phyloP scores from a whole-genome alignment of 2,113 vertebrate genomes.

The Sterna hirundo region DNA sequence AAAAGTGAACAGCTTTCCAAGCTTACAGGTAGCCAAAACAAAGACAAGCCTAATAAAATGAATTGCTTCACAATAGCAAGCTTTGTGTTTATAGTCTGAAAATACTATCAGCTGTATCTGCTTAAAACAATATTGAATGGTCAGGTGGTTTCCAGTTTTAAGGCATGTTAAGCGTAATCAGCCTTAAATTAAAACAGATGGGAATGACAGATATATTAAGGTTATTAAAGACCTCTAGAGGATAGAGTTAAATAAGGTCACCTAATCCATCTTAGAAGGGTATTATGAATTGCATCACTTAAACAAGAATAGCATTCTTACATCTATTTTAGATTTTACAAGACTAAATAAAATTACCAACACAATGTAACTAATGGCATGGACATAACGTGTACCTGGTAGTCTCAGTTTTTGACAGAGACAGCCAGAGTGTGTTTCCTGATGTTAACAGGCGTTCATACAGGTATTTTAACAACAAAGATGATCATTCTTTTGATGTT shows the following conservation, averaged over 20 bases:
- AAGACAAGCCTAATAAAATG: conserved; percentile 49
- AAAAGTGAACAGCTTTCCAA: conserved; percentile 34
- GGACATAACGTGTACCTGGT: not conserved
- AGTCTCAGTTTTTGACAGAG: not conserved
- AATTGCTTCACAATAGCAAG: conserved; percentile 49
- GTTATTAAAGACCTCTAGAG: conserved; percentile 70
- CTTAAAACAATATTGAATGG: conserved; percentile 41
- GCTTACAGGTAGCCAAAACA: conserved; percentile 8
- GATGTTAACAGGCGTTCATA: not conserved
- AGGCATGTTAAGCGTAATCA: conserved; percentile 54
- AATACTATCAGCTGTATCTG: conserved; percentile 18
- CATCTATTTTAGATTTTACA: conserved; percentile 48
- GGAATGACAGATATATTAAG: conserved; percentile 69
- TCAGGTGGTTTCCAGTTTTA: conserved; percentile 50
- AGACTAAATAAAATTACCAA: not conserved
- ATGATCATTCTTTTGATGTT: not conserved
- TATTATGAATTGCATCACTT: conserved; percentile 56
- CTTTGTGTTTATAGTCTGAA: conserved; percentile 45
- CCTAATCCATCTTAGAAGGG: conserved; percentile 60
- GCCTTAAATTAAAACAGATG: conserved; percentile 76
- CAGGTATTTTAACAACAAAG: not conserved
- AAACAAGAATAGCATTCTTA: conserved; percentile 21
- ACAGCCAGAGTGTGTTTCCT: not conserved
- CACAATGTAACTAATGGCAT: not conserved
- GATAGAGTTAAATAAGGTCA: conserved; percentile 62